These are phyloP conservation scores for Hyla sarda DNA, from an alignment of 2,113 vertebrate species.

Conservation along the genomic window DNA sequence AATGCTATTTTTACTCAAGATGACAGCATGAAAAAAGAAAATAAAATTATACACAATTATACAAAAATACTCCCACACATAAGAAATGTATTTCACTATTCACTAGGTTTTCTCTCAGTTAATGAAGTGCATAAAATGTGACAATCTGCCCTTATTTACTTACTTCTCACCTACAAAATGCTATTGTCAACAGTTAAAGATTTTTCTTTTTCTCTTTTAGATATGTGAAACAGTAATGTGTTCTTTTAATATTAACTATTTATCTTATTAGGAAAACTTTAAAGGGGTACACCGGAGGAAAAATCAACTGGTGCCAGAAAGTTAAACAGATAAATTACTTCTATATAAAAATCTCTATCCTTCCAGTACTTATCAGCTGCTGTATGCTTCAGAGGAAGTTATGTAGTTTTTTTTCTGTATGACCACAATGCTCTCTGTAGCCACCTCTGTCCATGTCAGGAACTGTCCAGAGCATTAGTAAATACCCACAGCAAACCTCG, in stretches of 20 bases:
- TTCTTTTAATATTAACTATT: not conserved
- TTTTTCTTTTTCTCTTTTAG: not conserved
- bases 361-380: too few species aligned
- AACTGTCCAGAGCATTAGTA: too few species aligned
- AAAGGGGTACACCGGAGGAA: too few species aligned
- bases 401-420: too few species aligned
- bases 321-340: too few species aligned
- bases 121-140: constrained; percentile 62
- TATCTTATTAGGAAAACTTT: not conserved
- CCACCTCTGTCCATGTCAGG: too few species aligned
- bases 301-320: too few species aligned
- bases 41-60: constrained; percentile 57
- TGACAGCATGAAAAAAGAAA: constrained; percentile 64
- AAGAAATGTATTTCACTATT: not conserved
- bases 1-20: constrained; percentile 67
- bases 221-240: not conserved
- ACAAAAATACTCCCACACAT: constrained; percentile 48
- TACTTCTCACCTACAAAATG: constrained; percentile 14
- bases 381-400: too few species aligned
- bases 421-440: too few species aligned
- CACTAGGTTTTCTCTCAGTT: constrained; percentile 58
- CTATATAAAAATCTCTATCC: too few species aligned
- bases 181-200: not conserved
- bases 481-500: too few species aligned
- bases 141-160: constrained; percentile 52